These are phyloP conservation scores for Pagetopsis macropterus DNA, from an alignment of 2,797 vertebrate genomes.

Conservation along the genomic window DNA sequence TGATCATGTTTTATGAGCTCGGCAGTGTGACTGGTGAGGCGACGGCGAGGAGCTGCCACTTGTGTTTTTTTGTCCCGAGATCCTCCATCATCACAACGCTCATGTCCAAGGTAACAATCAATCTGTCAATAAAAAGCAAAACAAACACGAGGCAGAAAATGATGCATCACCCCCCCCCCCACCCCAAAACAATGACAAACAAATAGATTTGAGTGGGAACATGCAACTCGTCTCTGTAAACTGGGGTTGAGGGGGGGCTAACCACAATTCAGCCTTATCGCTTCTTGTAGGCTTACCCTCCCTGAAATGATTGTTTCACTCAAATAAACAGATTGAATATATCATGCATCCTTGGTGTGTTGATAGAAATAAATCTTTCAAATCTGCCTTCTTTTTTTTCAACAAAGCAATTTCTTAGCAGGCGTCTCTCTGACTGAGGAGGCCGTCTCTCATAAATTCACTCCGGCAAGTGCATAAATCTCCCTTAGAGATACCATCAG, in stretches of 20 bases:
- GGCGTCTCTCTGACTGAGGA: slow-evolving; percentile 74
- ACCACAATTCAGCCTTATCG: slow-evolving; percentile 80
- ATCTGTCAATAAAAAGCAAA: slow-evolving; percentile 78
- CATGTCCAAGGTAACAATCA: slow-evolving; percentile 78
- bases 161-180: slow-evolving; percentile 60
- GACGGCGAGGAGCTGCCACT: slow-evolving; percentile 63
- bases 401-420: slow-evolving; percentile 84
- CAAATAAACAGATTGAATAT: slow-evolving; percentile 87
- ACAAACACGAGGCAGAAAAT: slow-evolving; percentile 78
- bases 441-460: slow-evolving; percentile 84
- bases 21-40: slow-evolving; percentile 58
- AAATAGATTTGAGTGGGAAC: slow-evolving; percentile 70
- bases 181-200: slow-evolving; percentile 60
- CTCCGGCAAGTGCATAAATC: slow-evolving; percentile 84
- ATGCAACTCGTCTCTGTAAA: slow-evolving; percentile 48
- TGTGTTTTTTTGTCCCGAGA: slow-evolving; percentile 67
- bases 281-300: slow-evolving; percentile 65
- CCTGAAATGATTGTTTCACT: slow-evolving; percentile 85
- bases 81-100: slow-evolving; percentile 75
- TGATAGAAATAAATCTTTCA: slow-evolving; percentile 86
- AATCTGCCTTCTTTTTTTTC: slow-evolving; percentile 64
- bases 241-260: slow-evolving; percentile 38
- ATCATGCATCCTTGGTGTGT: slow-evolving; percentile 81
- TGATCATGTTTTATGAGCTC: slow-evolving; percentile 74
- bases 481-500: slow-evolving; percentile 83